Evolutionary conservation across 2,113 vertebrate genomes (phyloP), one percentile per base, ranked within the genome.

Genomic region (Sciurus niger): DNA sequence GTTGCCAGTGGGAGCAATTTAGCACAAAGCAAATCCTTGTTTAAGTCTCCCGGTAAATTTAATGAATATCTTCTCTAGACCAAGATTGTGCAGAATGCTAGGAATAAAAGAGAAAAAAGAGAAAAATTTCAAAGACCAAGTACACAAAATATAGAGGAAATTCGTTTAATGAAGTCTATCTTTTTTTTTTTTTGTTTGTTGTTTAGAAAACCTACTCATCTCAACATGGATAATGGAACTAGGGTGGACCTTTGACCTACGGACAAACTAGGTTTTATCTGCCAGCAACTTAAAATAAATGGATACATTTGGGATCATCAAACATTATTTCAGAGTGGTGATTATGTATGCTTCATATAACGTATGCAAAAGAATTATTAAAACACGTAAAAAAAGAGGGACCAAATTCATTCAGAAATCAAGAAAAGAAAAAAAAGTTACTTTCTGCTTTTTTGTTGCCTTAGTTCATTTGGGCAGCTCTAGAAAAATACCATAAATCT

Each of bases 131-230:
- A 48, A 82, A 89, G 65, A 8, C 14, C 65, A 89, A 25, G 20
- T 34, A 1, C 5, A 79, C 28, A 58, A 73, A 73, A 55, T 8
- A 22, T 22, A 89, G 8, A 87, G 37, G 9, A 0, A 55, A 43
- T 68, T 32, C 82, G 12, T 70, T 72, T 43, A 51, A 83, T 83
- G 16, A 80, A 8, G 5, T 2, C n/a, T 32, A 32, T 48, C 4
- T 37, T 51, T 88, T 76, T 79, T 76, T 79, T 14, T 55, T 58
- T 93, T 84, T 70, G 1, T 94, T 93, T 63, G 76, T 84, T 70
- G 1, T 94, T 93, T 63, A 79, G 80, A 80, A 6, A 58, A 84
- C 0, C 4, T 32, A 51, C 6, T 79, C 2, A 63, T 80, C 18
- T 67, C 28, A 60, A 53, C n/a, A 32, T 25, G 67, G 37, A 51